phyloP scores from a whole-genome alignment of 2,888 invertebrate species.

The Endomychus coccineus region DNA sequence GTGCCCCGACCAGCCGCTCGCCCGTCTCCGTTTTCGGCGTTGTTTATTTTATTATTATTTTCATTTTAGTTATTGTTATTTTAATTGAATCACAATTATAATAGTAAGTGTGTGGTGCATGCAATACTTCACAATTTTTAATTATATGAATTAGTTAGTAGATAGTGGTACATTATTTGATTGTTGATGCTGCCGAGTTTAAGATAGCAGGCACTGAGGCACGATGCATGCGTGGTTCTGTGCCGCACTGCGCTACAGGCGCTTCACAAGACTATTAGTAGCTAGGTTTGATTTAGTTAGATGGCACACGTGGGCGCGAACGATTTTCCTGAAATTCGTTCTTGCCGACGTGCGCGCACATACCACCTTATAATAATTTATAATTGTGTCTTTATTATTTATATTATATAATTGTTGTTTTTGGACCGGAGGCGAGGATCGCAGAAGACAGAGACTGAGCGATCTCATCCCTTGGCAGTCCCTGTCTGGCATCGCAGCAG shows the following conservation, averaged over 20 bases:
- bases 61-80: conserved; percentile 35
- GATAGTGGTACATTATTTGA: conserved; percentile 26
- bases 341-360: background rate
- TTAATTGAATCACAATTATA: conserved; percentile 29
- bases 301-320: conserved; percentile 21
- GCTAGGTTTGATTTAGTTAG: conserved; percentile 22
- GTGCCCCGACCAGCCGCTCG: conserved; percentile 29
- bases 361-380: conserved; percentile 2
- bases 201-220: conserved; percentile 38
- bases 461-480: conserved; percentile 39
- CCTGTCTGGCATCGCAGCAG: conserved; percentile 15
- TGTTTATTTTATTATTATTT: conserved; percentile 36
- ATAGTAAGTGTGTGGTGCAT: conserved; percentile 41
- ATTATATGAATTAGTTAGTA: conserved; percentile 20
- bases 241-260: conserved; percentile 20
- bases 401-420: conserved; percentile 38
- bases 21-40: conserved; percentile 24
- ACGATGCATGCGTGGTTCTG: conserved; percentile 23
- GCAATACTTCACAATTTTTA: conserved; percentile 37
- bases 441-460: conserved; percentile 34
- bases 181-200: conserved; percentile 48
- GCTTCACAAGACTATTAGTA: conserved; percentile 35
- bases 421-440: conserved; percentile 33
- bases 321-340: conserved; percentile 6
- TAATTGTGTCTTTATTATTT: conserved; percentile 38